phyloP scores from a whole-genome alignment of 2,888 invertebrate genomes.

The Dasypogon diadema region DNA sequence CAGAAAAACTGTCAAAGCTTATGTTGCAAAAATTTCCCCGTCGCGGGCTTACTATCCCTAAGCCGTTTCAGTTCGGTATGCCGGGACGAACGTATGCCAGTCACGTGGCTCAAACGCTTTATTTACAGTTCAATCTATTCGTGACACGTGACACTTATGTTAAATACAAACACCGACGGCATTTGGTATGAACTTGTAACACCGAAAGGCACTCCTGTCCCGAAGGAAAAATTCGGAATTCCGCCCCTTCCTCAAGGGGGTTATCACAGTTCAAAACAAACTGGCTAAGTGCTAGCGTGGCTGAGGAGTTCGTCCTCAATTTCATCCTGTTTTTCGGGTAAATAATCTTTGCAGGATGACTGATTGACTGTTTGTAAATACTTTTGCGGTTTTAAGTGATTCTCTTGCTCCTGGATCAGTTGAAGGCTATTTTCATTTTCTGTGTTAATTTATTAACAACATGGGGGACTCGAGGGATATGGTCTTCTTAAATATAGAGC shows the following conservation, averaged over 20 bases:
- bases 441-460: too few species aligned
- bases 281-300: background rate
- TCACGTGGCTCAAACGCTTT: slow-evolving; percentile 60
- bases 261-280: background rate
- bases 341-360: background rate
- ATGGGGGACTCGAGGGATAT: too few species aligned
- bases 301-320: background rate
- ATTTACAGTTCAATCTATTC: slow-evolving; percentile 61
- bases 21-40: slow-evolving; percentile 11
- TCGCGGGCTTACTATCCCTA: slow-evolving; percentile 31
- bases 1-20: slow-evolving; percentile 25
- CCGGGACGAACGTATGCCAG: slow-evolving; percentile 58
- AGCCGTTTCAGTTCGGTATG: slow-evolving; percentile 34
- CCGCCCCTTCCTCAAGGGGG: background rate
- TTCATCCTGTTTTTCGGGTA: background rate
- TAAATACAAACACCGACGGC: slow-evolving; percentile 44
- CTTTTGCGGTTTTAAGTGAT: background rate
- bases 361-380: background rate
- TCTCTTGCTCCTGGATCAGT: background rate
- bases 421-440: too few species aligned
- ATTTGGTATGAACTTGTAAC: slow-evolving; percentile 3
- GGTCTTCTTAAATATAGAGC: too few species aligned
- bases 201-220: background rate
- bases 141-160: slow-evolving; percentile 59
- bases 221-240: background rate